These are phyloP conservation scores for Trichosurus vulpecula DNA, from an alignment of 2,797 vertebrate species.

Conservation along the genomic window DNA sequence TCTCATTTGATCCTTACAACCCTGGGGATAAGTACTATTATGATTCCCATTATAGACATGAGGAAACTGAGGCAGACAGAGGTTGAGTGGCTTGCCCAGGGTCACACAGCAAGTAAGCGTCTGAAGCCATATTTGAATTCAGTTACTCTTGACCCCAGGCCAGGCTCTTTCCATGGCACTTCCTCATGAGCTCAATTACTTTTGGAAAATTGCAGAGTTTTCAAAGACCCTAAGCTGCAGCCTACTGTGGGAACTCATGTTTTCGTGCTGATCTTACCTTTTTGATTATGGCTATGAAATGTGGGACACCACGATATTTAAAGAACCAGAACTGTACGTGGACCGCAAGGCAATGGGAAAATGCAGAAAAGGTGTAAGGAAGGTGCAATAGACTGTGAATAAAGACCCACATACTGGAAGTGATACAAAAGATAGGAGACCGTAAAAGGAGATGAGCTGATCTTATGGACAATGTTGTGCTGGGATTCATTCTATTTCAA, in stretches of 20 bases:
- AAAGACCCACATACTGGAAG: neutral
- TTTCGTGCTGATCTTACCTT: no score
- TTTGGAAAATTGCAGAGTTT: neutral
- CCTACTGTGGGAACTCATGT: no score
- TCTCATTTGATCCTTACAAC: neutral
- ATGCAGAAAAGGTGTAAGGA: neutral
- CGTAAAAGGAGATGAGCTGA: neutral
- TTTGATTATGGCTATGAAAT: no score
- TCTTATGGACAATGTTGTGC: neutral
- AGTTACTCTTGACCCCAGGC: neutral
- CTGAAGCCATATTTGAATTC: neutral
- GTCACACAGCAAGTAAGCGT: neutral
- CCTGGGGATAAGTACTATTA: neutral
- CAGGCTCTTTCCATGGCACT: neutral
- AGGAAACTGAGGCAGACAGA: neutral
- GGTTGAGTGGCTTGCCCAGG: neutral
- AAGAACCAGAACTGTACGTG: neutral
- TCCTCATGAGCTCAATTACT: neutral
- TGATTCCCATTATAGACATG: neutral
- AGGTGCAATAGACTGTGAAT: neutral
- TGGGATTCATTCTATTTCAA: neutral
- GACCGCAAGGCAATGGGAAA: neutral
- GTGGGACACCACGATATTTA: neutral
- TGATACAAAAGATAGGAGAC: neutral
- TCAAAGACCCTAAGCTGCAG: neutral